Base-by-base conservation (phyloP, 30 jellyfish, hydroid and myxozoan species). In the Aurelia aurita complex sp. Pacific region DNA sequence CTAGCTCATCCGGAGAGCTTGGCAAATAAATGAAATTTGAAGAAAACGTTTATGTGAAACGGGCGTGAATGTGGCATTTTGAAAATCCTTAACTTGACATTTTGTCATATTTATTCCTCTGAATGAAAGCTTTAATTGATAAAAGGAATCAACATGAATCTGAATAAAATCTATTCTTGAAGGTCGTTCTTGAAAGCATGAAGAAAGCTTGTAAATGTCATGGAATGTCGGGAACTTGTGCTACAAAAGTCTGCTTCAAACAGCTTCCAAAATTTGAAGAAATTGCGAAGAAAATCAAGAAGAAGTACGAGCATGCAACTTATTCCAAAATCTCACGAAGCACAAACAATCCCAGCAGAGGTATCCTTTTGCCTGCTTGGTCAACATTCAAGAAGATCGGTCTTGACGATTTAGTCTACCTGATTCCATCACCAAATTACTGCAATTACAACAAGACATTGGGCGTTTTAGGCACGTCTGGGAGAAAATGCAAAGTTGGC, bases 161-260 rank as follows among this genome's bases (percentile, higher is more conserved):
- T 19, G 10, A 32, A 32, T 67, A 32, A 19, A 67, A 23, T 54
- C 63, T 67, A 53, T 55, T 67, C 19, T 69, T 61, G 23, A 35
- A 86, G 95, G 85, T 77, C 29, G 76, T 80, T 15, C 68, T 53
- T 40, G 89, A 66, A n/a, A 67, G 87, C 69, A 52, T 86, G 78
- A 66, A 70, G 14, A 18, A 63, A 18, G 69, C 84, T 10, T 86
- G 95, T 51, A 50, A 60, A 61, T 86, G 95, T 23, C 87, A 73
- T 42, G 95, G 95, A 38, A 73, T 86, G 82, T 86, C 95, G 32
- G 95, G 95, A 29, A 77, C 87, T 10, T 86, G 95, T 68, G 87
- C 89, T 4, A 73, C 95, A 23, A 86, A 86, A 43, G 87, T 86
- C 53, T 86, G 95, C 67, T 86, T 43, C 60, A 86, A 86, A 50